Evolutionary conservation across 2,113 vertebrate species (phyloP), one percentile per base, ranked within the genome.

Genomic region (Herpetotheres cachinnans): DNA sequence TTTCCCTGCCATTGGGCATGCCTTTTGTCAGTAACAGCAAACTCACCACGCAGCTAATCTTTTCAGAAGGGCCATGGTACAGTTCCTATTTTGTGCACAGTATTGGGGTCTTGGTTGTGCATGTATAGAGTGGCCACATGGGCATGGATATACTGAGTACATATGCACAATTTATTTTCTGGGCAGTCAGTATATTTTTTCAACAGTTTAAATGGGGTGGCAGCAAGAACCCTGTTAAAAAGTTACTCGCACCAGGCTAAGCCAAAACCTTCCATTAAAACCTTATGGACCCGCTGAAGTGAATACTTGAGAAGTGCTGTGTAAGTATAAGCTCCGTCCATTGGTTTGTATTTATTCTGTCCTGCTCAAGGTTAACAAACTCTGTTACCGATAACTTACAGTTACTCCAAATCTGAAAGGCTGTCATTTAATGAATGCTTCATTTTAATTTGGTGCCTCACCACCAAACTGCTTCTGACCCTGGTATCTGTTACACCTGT

Each of bases 91-190:
- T 32, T 54, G 36, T 76, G 62, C 5, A 4, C 44, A 54, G 42
- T 4, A 1, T 29, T 89, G 50, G 25, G 16, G 56, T 89, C 26
- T 22, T 56, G 82, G 26, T 4, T 63, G 63, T 40, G 36, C 8
- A 0, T n/a, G 12, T 29, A 16, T 7, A 29, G 34, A 40, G 32
- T 47, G 78, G n/a, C 4, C 0, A 0, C 13, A 3, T 27, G 36
- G 22, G 34, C 0, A 0, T 19, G 30, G 36, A 58, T 76, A 16
- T 3, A 36, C 26, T 0, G 1, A 52, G 22, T 50, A 54, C 27
- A 6, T 50, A 21, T 3, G 50, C 18, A 36, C 15, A 34, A 15
- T 50, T 73, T 47, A 42, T 86, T 65, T 95, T 61, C 62, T 32
- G 30, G 47, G 46, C 67, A 79, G 38, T 46, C 55, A 34, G 29